A percentile compares a stretch with the other conserved stretches of the same genome.
Evolutionary conservation across 2,113 vertebrate species (phyloP).

Genomic region (Verasper variegatus): DNA sequence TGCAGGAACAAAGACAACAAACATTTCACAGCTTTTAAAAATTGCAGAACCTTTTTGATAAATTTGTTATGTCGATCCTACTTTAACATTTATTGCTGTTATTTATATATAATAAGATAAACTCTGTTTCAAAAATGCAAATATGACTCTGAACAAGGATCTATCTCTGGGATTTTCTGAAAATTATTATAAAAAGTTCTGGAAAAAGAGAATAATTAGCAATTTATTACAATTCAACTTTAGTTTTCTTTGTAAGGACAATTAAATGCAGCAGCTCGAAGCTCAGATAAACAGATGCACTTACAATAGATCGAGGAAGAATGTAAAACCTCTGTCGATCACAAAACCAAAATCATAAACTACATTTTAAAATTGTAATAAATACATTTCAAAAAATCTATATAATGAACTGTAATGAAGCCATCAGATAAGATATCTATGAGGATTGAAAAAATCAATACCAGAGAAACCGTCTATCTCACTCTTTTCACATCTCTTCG

Average conservation of each 20-base stretch:
- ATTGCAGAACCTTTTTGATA: too few relatives aligned
- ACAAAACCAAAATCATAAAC: too few relatives aligned
- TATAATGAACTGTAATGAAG: neutral
- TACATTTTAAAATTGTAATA: neutral
- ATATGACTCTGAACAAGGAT: too few relatives aligned
- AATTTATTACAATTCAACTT: neutral
- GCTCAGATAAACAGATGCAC: neutral
- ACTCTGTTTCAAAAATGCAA: too few relatives aligned
- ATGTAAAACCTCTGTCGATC: too few relatives aligned
- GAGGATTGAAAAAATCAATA: neutral
- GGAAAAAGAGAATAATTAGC: neutral
- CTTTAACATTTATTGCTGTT: neutral
- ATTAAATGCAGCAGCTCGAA: neutral
- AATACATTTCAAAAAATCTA: neutral
- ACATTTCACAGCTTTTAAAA: neutral
- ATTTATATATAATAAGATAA: too few relatives aligned
- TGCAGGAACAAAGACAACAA: slow-evolving; percentile 8
- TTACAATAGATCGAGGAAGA: neutral
- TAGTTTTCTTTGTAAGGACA: neutral
- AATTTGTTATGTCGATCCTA: neutral
- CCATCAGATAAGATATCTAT: neutral
- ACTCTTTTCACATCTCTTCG: neutral
- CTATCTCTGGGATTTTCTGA: neutral
- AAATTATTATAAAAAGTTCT: neutral
- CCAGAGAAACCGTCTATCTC: neutral